Base-by-base conservation (phyloP, 2,113 vertebrate species). In the Catagonus wagneri region DNA sequence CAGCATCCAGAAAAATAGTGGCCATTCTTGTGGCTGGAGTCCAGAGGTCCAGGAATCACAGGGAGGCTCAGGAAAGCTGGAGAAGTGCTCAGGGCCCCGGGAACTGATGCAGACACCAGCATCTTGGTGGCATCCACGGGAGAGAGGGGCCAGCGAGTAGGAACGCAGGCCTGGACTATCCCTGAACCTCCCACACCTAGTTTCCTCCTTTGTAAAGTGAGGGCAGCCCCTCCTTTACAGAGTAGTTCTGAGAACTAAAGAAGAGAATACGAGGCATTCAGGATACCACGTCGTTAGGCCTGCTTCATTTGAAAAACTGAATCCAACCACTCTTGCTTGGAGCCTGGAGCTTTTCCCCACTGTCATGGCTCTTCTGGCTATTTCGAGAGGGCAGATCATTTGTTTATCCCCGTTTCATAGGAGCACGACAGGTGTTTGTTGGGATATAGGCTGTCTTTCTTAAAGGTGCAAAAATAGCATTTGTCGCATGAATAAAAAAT, bases 381-480 rank as follows among this genome's bases (percentile, higher is more conserved):
- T 96, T 93, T 95, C 14, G 6, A 81, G 95, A 76, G 23, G 65
- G 75, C 63, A 19, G 75, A 34, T 68, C 56, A 66, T 88, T 90
- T 96, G 85, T 87, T 96, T 94, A 83, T 63, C 10, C 4, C 60
- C 34, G n/a, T 92, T 63, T 96, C 79, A 25, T 36, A 58, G 83
- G 74, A 50, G 12, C 61, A 72, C 68, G 83, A 58, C 96, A 90
- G 69, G 93, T 89, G 39, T 52, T 86, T 39, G 34, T 63, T 86
- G 74, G 87, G 58, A 39, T 90, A 50, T 34, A 87, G 95, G 63
- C 71, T 80, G 52, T 34, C 85, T 90, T 87, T 92, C 87, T 68
- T 39, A 84, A 94, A 92, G 54, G n/a, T 58, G 60, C 71, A 92
- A 94, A 96, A 97, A 84, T 94, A 95, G 71, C 89, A 65, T 83